Conservation (phyloP, 2,888 invertebrate species). For the Philopedon plagiatum region DNA sequence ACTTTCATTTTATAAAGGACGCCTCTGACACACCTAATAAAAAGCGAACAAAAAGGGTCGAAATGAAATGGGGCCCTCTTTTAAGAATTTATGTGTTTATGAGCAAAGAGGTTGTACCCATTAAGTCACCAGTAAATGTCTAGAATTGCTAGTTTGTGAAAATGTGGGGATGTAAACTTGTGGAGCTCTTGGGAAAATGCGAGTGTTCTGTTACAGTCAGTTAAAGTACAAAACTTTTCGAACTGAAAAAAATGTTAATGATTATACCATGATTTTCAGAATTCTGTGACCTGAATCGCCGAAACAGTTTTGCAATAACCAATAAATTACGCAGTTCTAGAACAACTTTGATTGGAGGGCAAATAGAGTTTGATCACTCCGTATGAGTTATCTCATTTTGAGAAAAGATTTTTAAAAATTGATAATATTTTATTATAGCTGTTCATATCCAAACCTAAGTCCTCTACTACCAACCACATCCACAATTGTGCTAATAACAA, state of each 20-base stretch:
- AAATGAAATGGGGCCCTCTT: not conserved
- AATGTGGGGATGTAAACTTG: conserved; percentile 10
- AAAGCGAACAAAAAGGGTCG: conserved; percentile 11
- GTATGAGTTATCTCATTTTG: too few relatives aligned
- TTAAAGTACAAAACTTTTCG: not conserved
- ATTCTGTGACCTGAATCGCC: too few relatives aligned
- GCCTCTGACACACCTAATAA: conserved; percentile 1
- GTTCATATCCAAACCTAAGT: too few relatives aligned
- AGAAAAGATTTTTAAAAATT: too few relatives aligned
- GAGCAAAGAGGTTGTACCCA: conserved; percentile 36
- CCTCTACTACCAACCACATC: too few relatives aligned
- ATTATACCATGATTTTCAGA: too few relatives aligned
- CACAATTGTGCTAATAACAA: too few relatives aligned
- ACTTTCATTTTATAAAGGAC: not conserved
- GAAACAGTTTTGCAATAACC: too few relatives aligned
- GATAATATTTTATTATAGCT: too few relatives aligned
- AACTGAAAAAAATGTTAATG: not conserved
- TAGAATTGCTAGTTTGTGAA: conserved; percentile 1
- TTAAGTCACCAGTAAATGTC: conserved; percentile 31
- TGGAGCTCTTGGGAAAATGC: conserved; percentile 6
- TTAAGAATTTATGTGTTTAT: conserved; percentile 28
- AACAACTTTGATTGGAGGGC: too few relatives aligned
- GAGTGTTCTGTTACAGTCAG: not conserved
- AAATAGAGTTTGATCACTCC: too few relatives aligned
- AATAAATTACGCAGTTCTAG: too few relatives aligned